Evolutionary conservation across 2,888 invertebrate genomes (phyloP), one percentile per base, ranked within the genome.

Genomic region (Altica lythri): DNA sequence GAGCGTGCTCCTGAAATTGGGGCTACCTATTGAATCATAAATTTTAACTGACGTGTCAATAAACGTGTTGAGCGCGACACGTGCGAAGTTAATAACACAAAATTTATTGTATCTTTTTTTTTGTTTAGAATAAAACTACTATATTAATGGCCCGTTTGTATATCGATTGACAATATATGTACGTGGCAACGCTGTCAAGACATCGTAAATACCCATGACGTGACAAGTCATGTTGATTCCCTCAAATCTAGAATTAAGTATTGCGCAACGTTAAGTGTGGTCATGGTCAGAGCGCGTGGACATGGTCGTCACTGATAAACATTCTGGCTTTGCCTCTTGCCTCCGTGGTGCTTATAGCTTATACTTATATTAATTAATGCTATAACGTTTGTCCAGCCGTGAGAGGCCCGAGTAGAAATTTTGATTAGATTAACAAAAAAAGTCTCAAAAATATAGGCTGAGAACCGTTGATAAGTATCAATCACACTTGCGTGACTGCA

Each of bases 221-320:
- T 64, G 62, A 57, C 59, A 55, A 59, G 62, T 62, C 61, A 65
- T 67, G 64, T 66, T 68, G 65, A 66, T 62, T 65, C 65, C 67
- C 66, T 65, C 62, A 64, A 69, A 67, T 69, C 65, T 67, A 66
- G 68, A 71, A 68, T 68, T 66, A 66, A 67, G 61, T 66, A 66
- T 70, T 70, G 70, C 69, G 70, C 70, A 71, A 71, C 64, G 65
- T 72, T 72, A 67, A 62, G 68, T 47, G 61, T 71, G 72, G 72
- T 71, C 72, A 72, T 70, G 71, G 71, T 67, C 66, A 55, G 55
- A 59, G 62, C 67, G 68, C 69, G 68, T 68, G 68, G 62, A 64
- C 44, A 29, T 42, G 35, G 34, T 48, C 54, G 56, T 60, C 63
- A 53, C 59, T 62, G 62, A 64, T 64, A 59, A 62, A 64, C 60